Conservation (phyloP, 2,888 invertebrate genomes). For the Lasioglossum zephyrum region DNA sequence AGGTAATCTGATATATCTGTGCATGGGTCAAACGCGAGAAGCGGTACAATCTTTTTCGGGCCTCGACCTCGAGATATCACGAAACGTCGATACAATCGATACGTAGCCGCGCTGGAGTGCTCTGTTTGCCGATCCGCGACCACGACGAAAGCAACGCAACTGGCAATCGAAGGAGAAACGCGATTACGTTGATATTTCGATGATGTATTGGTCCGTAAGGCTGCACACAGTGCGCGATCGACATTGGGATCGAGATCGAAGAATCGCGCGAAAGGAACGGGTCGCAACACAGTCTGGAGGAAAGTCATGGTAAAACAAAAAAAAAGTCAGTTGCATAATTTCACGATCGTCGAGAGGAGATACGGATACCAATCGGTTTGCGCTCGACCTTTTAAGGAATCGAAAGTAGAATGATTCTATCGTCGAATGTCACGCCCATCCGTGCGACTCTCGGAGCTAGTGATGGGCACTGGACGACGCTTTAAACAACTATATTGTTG, state of each 20-base stretch:
- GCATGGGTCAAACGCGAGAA: not conserved
- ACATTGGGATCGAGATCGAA: not conserved
- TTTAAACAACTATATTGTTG: too few relatives aligned
- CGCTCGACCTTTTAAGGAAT: constrained; percentile 31
- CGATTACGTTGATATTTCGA: not conserved
- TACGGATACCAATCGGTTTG: constrained; percentile 27
- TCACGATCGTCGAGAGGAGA: constrained; percentile 13
- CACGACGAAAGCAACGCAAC: not conserved
- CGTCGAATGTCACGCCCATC: constrained; percentile 12
- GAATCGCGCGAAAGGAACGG: not conserved
- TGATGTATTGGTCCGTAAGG: not conserved
- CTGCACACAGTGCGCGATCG: not conserved
- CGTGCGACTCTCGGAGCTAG: not conserved
- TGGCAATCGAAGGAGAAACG: not conserved
- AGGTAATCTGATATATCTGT: not conserved
- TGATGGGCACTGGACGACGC: too few relatives aligned
- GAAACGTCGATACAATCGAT: not conserved
- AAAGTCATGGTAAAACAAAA: not conserved
- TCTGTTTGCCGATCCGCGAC: not conserved
- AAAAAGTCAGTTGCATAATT: constrained; percentile 30
- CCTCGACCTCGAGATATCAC: not conserved
- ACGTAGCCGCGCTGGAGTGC: not conserved
- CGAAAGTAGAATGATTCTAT: constrained; percentile 34
- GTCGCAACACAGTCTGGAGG: not conserved
- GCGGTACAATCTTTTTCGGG: not conserved